Evolutionary conservation across 2,888 invertebrate species (phyloP), one percentile per base, ranked within the genome.

Genomic region (Muscina levida): DNA sequence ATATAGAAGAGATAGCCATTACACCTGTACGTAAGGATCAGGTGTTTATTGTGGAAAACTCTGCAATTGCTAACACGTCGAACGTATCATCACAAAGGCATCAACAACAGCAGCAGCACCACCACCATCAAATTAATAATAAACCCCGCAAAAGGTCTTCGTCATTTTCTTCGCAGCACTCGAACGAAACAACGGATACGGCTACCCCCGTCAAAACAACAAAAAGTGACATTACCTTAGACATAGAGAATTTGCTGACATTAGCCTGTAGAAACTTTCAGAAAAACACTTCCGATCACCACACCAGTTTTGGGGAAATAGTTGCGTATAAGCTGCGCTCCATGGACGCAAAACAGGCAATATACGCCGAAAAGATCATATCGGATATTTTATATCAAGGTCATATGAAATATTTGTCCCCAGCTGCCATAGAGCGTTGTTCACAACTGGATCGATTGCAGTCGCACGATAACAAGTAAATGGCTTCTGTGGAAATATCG

Each of bases 381-480:
- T 87, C 87, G 8, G 90, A 90, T 83, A 88, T 90, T 56, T 86
- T 90, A 24, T 88, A 89, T 83, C 90, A 90, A 82, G 90, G 90
- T 1, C 90, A 90, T 85, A 89, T 90, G 89, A 90, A 90, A 62
- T 81, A 77, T 81, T 81, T 81, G 67, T 74, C 81, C 0, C 74
- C 81, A 24, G 11, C 65, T 13, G 56, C 77, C 46, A 81, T 81
- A 72, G 74, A 81, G 17, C 71, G 77, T 46, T 81, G 26, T 72
- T 77, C 81, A 44, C 24, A 81, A 62, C 59, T 74, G 11, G 81
- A 81, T 22, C 71, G 81, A 17, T 13, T 62, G 22, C 10, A 42
- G 26, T 31, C 39, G 1, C 66, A 46, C 10, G 77, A 77, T 2
- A 59, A 72, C 19, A 81, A 70, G 51, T 70, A 73, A 37, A 46